These are phyloP conservation scores for Nemurella pictetii DNA, from an alignment of 2,888 invertebrate genomes.

Conservation along the genomic window DNA sequence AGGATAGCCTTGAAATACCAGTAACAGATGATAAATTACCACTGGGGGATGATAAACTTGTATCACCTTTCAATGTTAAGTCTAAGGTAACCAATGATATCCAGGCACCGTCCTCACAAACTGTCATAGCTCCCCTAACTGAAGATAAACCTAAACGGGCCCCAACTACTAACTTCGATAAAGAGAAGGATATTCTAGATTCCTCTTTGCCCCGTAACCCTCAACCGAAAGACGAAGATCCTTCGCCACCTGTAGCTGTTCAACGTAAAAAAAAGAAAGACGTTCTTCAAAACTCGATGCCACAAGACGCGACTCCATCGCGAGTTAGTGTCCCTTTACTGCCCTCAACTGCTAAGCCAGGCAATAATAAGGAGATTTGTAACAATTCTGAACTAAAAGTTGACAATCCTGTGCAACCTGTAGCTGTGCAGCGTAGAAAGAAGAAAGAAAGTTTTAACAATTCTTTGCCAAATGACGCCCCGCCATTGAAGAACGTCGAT, in stretches of 20 bases:
- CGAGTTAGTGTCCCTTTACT: neutral
- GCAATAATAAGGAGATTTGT: neutral
- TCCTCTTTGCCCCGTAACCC: neutral
- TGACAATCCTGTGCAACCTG: neutral
- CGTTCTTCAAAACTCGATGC: neutral
- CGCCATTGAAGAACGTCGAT: neutral
- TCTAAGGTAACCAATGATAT: too few relatives aligned
- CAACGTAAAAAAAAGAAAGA: conserved; percentile 17
- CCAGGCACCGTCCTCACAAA: too few relatives aligned
- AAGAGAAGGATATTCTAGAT: neutral
- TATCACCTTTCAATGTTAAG: too few relatives aligned
- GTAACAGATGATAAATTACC: too few relatives aligned
- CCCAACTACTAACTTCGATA: neutral
- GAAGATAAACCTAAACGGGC: neutral
- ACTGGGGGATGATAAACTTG: too few relatives aligned
- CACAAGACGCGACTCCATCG: neutral
- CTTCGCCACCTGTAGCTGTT: neutral
- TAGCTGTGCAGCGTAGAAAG: neutral
- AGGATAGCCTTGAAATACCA: too few relatives aligned
- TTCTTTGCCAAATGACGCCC: neutral
- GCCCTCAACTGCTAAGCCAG: neutral
- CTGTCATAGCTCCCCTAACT: conserved; percentile 43
- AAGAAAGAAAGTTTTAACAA: neutral
- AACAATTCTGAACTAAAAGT: neutral
- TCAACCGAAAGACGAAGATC: neutral